phyloP scores from a whole-genome alignment of 2,797 vertebrate genomes.

The Chaenodraco wilsoni region DNA sequence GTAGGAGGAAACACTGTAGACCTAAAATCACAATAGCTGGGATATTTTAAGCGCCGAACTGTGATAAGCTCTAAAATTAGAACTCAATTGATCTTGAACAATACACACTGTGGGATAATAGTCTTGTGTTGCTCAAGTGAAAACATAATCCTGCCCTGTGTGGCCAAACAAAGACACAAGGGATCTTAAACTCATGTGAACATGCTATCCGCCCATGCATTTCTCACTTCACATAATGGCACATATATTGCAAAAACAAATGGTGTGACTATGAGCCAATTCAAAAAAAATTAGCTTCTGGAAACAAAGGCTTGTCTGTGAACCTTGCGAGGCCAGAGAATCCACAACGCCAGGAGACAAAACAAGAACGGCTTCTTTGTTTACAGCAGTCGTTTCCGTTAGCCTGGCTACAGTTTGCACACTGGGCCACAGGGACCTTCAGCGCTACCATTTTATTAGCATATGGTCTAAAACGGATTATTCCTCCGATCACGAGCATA shows the following conservation, averaged over 20 bases:
- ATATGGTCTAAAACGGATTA: constrained; percentile 41
- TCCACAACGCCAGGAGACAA: constrained; percentile 68
- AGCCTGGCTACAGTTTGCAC: constrained; percentile 63
- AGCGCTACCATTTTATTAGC: constrained; percentile 70
- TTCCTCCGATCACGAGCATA: constrained; percentile 45
- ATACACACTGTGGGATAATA: constrained; percentile 72
- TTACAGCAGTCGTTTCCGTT: constrained; percentile 74
- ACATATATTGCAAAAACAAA: constrained; percentile 77
- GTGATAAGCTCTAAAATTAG: constrained; percentile 77
- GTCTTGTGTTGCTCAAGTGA: constrained; percentile 59
- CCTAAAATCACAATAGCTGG: constrained; percentile 70
- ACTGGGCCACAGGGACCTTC: constrained; percentile 58
- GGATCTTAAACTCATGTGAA: constrained; percentile 69
- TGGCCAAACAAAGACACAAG: constrained; percentile 69
- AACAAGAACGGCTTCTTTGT: constrained; percentile 75
- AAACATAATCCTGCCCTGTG: constrained; percentile 56
- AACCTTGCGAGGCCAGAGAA: constrained; percentile 65
- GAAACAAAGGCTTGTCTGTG: constrained; percentile 76
- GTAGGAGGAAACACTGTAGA: constrained; percentile 70
- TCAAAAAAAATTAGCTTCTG: constrained; percentile 30
- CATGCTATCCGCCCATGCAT: constrained; percentile 69
- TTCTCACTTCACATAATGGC: constrained; percentile 77
- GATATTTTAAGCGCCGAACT: constrained; percentile 64
- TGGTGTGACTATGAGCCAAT: constrained; percentile 64
- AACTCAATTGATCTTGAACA: constrained; percentile 77